Percentiles rank a stretch among this genome's conserved stretches.
These are phyloP conservation scores for Bursaphelenchus mucronatus DNA, from an alignment of 1,140 invertebrate species.

Conservation along the genomic window DNA sequence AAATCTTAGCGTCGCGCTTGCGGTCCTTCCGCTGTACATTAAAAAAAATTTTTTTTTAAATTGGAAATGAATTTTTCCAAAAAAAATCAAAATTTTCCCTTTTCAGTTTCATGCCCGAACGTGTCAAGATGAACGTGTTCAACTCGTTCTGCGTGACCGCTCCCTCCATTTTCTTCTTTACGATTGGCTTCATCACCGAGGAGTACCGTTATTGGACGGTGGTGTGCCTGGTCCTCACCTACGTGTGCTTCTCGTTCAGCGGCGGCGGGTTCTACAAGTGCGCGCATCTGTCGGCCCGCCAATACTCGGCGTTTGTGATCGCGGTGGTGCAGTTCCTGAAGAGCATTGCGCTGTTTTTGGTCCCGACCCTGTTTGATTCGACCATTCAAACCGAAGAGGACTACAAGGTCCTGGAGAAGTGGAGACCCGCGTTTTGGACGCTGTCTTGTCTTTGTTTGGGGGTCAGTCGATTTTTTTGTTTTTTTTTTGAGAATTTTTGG, in stretches of 20 bases:
- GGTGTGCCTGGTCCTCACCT: conserved; percentile 24
- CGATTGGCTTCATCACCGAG: conserved; percentile 19
- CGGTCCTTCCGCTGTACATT: too few relatives aligned
- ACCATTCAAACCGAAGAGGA: conserved; percentile 42
- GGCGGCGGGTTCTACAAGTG: conserved; percentile 47
- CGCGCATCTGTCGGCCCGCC: conserved; percentile 29
- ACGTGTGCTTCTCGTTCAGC: conserved; percentile 24
- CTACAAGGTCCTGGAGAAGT: too few relatives aligned
- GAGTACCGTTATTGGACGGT: conserved; percentile 19
- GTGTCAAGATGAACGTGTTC: conserved; percentile 26
- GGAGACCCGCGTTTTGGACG: too few relatives aligned
- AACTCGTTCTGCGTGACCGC: conserved; percentile 7
- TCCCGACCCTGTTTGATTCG: conserved; percentile 27
- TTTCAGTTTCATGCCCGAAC: conserved; percentile 19
- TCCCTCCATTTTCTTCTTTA: conserved; percentile 14
- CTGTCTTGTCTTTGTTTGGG: too few relatives aligned
- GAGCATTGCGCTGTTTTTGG: conserved; percentile 41
- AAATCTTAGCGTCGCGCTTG: too few relatives aligned
- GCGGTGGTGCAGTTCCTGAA: conserved; percentile 42
- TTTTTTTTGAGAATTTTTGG: too few relatives aligned
- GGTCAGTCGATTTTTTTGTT: too few relatives aligned
- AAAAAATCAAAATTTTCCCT: too few relatives aligned
- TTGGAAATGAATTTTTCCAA: too few relatives aligned
- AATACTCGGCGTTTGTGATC: conserved; percentile 43
- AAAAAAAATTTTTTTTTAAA: too few relatives aligned